Evolutionary conservation across 2,113 vertebrate species (phyloP).

Genomic region (Cochlearius cochlearius): DNA sequence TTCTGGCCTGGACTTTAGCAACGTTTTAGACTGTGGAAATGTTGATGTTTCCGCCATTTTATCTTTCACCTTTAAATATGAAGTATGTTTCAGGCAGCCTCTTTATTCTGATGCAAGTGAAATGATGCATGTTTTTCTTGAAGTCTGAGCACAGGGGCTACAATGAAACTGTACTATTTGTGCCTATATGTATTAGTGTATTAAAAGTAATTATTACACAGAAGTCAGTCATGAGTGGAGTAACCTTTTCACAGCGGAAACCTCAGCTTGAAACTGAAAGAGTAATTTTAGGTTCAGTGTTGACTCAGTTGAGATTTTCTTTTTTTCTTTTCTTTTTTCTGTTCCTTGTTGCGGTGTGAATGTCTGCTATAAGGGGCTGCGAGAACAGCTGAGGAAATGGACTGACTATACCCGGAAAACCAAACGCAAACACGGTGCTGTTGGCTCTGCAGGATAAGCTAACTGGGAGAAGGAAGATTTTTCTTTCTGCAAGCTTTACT

Average conservation of each 20-base stretch:
- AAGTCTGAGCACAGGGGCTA: background rate
- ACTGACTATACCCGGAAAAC: background rate
- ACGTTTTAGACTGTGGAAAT: background rate
- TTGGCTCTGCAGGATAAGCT: background rate
- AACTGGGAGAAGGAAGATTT: background rate
- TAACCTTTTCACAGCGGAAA: background rate
- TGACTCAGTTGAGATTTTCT: background rate
- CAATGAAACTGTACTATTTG: background rate
- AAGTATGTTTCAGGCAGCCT: background rate
- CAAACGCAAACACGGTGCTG: background rate
- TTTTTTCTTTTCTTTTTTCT: background rate
- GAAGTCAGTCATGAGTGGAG: background rate
- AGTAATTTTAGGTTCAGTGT: background rate
- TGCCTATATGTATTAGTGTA: background rate
- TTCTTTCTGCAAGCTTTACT: background rate
- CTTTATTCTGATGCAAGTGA: background rate
- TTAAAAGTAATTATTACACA: background rate
- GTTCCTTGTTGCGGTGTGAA: background rate
- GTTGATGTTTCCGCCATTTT: background rate
- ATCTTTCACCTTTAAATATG: background rate
- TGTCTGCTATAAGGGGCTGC: background rate
- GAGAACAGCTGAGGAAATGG: background rate
- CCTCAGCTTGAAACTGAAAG: background rate
- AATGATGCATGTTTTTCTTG: background rate
- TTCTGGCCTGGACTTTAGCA: background rate